Conservation (phyloP, 2,797 vertebrate species). For the Phalloptychus januarius region DNA sequence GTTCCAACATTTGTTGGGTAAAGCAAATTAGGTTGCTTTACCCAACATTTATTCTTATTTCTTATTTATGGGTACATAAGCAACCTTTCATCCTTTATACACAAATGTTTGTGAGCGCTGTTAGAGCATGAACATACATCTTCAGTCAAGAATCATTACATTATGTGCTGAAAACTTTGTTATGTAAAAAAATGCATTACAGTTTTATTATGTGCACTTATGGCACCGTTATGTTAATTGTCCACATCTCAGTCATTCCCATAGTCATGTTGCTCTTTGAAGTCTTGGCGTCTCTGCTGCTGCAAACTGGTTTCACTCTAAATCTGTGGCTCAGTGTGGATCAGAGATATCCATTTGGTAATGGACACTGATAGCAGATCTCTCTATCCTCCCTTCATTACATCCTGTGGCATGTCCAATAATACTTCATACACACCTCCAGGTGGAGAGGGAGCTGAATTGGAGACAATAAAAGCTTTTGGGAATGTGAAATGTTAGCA, state of each 20-base stretch:
- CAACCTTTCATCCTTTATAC: background rate
- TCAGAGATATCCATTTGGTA: constrained; percentile 13
- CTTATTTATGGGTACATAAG: too few relatives aligned
- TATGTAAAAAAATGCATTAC: background rate
- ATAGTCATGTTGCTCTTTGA: constrained; percentile 47
- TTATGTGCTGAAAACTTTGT: background rate
- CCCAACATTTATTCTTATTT: background rate
- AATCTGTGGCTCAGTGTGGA: constrained; percentile 19
- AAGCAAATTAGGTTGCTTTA: background rate
- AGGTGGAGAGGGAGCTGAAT: constrained; percentile 13
- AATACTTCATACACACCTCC: constrained; percentile 42
- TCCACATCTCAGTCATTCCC: constrained; percentile 17
- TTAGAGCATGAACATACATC: background rate
- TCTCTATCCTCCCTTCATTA: constrained; percentile 42
- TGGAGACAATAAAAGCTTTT: constrained; percentile 31
- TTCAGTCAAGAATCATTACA: background rate
- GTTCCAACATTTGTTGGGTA: too few relatives aligned
- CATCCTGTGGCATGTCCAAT: constrained; percentile 23
- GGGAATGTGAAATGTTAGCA: constrained; percentile 46
- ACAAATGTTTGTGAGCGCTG: background rate
- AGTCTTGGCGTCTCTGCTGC: constrained; percentile 19
- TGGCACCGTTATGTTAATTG: constrained; percentile 41
- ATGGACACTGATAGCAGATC: constrained; percentile 16
- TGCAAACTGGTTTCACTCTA: constrained; percentile 44
- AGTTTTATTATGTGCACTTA: constrained; percentile 2